A percentile compares a stretch with the other conserved stretches of the same genome.
These are phyloP conservation scores for Eristalinus aeneus DNA, from an alignment of 2,888 invertebrate genomes.

Conservation along the genomic window DNA sequence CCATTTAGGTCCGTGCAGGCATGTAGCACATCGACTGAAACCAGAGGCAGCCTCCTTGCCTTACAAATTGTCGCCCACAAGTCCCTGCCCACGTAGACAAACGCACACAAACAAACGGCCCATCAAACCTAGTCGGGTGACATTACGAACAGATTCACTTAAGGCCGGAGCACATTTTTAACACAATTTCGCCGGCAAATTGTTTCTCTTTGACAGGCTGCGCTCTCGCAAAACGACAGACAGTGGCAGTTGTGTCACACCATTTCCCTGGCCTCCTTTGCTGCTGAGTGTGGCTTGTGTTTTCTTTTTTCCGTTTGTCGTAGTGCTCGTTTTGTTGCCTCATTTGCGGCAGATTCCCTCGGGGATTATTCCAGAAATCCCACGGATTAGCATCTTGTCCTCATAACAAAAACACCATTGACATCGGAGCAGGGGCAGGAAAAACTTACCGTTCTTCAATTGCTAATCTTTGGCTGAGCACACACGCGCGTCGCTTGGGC, in stretches of 20 bases:
- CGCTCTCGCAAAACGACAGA: background rate
- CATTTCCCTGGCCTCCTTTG: constrained; percentile 8
- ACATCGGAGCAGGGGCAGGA: background rate
- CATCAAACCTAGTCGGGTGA: background rate
- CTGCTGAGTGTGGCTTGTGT: background rate
- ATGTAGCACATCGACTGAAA: background rate
- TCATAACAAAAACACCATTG: background rate
- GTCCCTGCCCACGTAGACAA: background rate
- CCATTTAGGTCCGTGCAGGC: background rate
- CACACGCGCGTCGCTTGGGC: background rate
- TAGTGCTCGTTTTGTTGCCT: background rate
- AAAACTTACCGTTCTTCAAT: background rate
- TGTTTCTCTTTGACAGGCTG: background rate
- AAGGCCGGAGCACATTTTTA: constrained; percentile 24
- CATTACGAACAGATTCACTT: constrained; percentile 40
- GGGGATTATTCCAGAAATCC: constrained; percentile 30
- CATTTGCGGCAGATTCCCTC: constrained; percentile 1
- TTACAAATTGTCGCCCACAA: background rate
- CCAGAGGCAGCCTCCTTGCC: background rate
- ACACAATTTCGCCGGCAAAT: constrained; percentile 16
- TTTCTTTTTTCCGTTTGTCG: background rate
- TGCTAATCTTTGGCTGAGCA: background rate
- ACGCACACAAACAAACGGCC: background rate
- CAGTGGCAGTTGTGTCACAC: constrained; percentile 8
- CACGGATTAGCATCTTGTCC: constrained; percentile 32